Conservation (phyloP, 2,888 invertebrate genomes). For the Zele albiditarsus region DNA sequence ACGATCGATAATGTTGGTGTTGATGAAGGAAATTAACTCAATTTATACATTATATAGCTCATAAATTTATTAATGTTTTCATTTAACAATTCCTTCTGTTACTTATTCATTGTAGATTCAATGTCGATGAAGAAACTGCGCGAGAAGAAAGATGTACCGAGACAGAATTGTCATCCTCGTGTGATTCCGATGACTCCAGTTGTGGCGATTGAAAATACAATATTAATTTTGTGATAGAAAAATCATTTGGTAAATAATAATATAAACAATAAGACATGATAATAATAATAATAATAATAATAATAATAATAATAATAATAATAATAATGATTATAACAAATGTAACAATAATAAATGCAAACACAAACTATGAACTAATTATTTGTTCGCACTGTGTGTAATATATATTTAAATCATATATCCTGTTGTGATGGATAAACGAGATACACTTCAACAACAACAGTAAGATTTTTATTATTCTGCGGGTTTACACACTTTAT, state of each 20-base stretch:
- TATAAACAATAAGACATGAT: neutral
- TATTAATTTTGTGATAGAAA: neutral
- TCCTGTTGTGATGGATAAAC: neutral
- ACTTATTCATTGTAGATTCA: constrained; percentile 56
- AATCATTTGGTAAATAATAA: constrained; percentile 20
- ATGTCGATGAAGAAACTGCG: constrained; percentile 55
- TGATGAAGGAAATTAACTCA: constrained; percentile 1
- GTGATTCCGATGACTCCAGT: constrained; percentile 55
- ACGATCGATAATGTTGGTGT: constrained; percentile 8
- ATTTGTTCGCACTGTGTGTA: no score
- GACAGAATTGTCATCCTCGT: constrained; percentile 61
- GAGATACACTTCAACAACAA: neutral
- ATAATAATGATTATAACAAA: no score
- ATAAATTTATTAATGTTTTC: neutral
- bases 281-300: constrained; percentile 8
- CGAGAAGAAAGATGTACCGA: constrained; percentile 59
- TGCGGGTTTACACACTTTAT: constrained; percentile 56
- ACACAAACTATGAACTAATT: no score
- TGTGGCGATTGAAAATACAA: constrained; percentile 25
- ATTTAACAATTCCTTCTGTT: constrained; percentile 2
- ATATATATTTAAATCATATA: neutral
- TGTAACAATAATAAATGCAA: no score
- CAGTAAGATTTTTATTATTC: constrained; percentile 45
- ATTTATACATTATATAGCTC: neutral
- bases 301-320: no score